Conservation (phyloP, 2,113 vertebrate genomes). For the Psilopsiagon aurifrons region DNA sequence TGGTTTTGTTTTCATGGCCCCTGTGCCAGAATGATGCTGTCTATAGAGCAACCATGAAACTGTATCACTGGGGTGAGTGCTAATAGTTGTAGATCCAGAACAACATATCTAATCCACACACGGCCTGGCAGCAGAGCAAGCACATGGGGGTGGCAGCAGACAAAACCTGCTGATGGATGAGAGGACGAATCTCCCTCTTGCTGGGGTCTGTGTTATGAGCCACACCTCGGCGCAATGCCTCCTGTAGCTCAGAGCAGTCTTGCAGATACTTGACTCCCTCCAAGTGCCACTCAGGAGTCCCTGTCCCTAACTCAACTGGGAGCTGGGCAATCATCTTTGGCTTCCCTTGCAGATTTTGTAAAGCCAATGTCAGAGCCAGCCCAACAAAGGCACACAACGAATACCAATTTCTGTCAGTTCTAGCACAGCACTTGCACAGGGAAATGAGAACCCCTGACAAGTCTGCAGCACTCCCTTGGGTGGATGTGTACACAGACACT, state of each 20-base stretch:
- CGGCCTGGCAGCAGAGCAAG: not conserved
- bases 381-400: not conserved
- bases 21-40: not conserved
- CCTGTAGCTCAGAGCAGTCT: not conserved
- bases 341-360: not conserved
- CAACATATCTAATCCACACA: accelerated
- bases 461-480: not conserved
- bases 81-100: not conserved
- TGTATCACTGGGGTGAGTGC: accelerated
- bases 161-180: not conserved
- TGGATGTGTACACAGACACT: not conserved
- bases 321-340: not conserved
- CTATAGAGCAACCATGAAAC: not conserved
- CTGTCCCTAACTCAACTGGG: not conserved
- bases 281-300: not conserved
- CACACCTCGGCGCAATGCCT: not conserved
- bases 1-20: not conserved
- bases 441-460: not conserved
- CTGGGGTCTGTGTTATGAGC: not conserved
- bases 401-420: not conserved
- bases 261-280: not conserved
- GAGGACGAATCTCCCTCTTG: not conserved
- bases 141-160: not conserved
- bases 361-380: not conserved
- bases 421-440: not conserved